These are phyloP conservation scores for Lycopodina hypogea DNA, from an alignment of 37 sponge, comb jelly and placozoan genomes.

Conservation along the genomic window DNA sequence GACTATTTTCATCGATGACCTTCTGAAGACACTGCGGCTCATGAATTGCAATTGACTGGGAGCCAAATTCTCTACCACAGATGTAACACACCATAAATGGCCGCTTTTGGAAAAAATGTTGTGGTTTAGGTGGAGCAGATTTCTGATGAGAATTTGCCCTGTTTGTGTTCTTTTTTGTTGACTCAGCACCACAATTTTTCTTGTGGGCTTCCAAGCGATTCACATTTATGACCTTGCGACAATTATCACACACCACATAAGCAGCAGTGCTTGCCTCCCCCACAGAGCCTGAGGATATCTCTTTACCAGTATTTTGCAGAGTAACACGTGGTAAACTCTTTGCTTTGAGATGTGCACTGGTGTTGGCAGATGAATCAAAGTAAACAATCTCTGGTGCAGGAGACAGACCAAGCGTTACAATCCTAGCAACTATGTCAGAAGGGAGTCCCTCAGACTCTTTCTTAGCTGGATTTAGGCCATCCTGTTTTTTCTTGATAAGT, in stretches of 20 bases:
- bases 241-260: slow-evolving; percentile 3
- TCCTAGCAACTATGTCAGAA: slow-evolving; percentile 3
- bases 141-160: background rate
- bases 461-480: background rate
- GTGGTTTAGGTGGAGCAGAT: background rate
- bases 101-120: slow-evolving; percentile 7
- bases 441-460: background rate
- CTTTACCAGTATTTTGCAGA: background rate
- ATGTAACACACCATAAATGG: slow-evolving; percentile 70
- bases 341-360: background rate
- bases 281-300: background rate
- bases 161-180: too few species aligned
- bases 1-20: slow-evolving; percentile 46
- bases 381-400: background rate
- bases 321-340: background rate
- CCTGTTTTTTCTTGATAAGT: background rate
- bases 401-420: slow-evolving; percentile 17
- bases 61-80: slow-evolving; percentile 76
- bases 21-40: slow-evolving; percentile 82
- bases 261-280: background rate
- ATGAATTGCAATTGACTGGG: slow-evolving; percentile 68
- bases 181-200: background rate
- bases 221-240: background rate
- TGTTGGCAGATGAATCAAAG: background rate
- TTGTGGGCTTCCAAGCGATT: background rate